Base-by-base conservation (phyloP, 2,888 invertebrate species). In the Ectobius pallidus region DNA sequence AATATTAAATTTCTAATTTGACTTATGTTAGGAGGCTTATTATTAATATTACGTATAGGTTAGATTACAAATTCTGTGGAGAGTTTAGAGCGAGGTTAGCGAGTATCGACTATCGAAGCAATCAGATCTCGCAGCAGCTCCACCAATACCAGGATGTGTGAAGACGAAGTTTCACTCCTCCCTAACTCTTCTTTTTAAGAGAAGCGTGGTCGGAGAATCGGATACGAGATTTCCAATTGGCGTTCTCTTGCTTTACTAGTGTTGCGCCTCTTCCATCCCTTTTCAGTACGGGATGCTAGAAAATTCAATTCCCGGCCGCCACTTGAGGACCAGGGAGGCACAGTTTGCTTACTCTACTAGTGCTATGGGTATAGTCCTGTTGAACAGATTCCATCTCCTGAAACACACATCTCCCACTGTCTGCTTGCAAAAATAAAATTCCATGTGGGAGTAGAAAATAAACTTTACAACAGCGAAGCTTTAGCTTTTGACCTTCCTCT, bases 191-290 rank as follows among this genome's bases (percentile, higher is more conserved):
- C 7, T 25, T 3, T 4, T 7, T 4, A 18, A 46, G 20, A 3
- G 49, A 18, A 3, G 49, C n/a, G 27, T n/a, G 32, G 58, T 25
- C 27, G n/a, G 58, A 27, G 58, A 58, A 58, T 30, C 58, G 22
- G 55, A 20, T 55, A 58, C 69, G 69, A 69, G 69, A 68, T 68
- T 68, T 68, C 68, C 49, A 65, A 65, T 65, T 65, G 65, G 65
- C 65, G 39, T 58, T 34, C 61, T 32, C n/a, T 30, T 32, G 32
- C 63, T 63, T 62, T 11, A 27, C 62, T n/a, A 39, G 11, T 22
- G 39, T 55, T 61, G 11, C 65, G 14, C 42, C 25, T 22, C 55
- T 58, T 30, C n/a, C 32, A 58, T 30, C 27, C 16, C 32, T 52
- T n/a, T 11, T 52, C 52, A 6, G 25, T 18, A 22, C 52, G 52